Percentiles rank a stretch among this genome's conserved stretches.
Evolutionary conservation across 2,888 invertebrate species (phyloP).

Genomic region (Euplagia quadripunctaria): DNA sequence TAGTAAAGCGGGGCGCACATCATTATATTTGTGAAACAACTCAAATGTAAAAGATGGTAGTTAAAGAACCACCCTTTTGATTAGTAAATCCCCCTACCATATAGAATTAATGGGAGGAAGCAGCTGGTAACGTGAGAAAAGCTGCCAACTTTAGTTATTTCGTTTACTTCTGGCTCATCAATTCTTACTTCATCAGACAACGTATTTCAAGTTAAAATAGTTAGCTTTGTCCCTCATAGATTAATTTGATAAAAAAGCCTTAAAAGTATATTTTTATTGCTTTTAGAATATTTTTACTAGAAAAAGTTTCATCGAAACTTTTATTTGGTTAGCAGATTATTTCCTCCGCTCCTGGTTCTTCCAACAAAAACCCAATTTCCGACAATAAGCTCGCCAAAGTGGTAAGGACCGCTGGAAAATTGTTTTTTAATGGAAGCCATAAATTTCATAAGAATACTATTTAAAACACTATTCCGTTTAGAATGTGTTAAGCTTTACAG

Average conservation of each 20-base stretch:
- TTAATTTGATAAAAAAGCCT: no score
- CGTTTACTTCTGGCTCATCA: no score
- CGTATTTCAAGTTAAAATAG: background rate
- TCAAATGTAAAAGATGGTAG: no score
- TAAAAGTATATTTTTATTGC: no score
- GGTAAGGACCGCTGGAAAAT: conserved; percentile 9
- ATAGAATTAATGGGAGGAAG: no score
- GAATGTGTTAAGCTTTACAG: background rate
- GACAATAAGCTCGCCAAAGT: conserved; percentile 8
- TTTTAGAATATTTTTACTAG: background rate
- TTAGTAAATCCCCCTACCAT: no score
- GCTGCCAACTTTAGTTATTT: background rate
- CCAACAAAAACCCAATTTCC: conserved; percentile 13
- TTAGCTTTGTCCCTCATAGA: background rate
- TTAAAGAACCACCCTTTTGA: no score
- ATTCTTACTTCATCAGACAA: no score
- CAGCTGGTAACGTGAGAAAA: background rate
- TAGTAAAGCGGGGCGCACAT: no score
- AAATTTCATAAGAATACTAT: conserved; percentile 4
- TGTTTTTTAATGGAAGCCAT: conserved; percentile 9
- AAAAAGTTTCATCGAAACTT: conserved; percentile 2
- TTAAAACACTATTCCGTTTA: background rate
- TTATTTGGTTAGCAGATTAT: conserved; percentile 18
- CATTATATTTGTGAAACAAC: no score
- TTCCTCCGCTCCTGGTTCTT: background rate